These are phyloP conservation scores for Sylvia atricapilla DNA, from an alignment of 2,113 vertebrate genomes.

Conservation along the genomic window DNA sequence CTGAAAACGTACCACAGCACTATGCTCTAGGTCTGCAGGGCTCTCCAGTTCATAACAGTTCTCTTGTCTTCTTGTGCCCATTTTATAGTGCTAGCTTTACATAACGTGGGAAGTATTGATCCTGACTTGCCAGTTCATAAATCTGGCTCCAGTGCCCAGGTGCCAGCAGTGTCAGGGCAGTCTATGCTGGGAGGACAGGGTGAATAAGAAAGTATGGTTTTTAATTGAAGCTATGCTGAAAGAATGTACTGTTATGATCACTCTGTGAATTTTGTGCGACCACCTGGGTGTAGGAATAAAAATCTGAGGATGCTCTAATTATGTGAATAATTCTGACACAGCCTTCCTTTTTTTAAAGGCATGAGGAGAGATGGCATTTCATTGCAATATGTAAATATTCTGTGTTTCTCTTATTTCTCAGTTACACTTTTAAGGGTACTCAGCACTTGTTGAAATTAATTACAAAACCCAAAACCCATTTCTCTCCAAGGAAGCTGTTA, in stretches of 20 bases:
- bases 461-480: not conserved
- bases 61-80: not conserved
- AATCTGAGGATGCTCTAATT: not conserved
- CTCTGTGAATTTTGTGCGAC: fast-evolving
- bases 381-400: not conserved
- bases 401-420: not conserved
- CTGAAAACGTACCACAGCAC: not conserved
- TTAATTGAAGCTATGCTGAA: not conserved
- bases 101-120: not conserved
- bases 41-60: not conserved
- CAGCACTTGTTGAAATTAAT: not conserved
- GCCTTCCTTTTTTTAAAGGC: not conserved
- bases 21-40: not conserved
- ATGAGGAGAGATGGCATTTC: not conserved
- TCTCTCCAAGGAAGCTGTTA: not conserved
- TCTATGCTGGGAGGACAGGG: not conserved
- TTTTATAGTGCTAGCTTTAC: not conserved
- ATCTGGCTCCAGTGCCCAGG: not conserved
- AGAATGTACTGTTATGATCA: not conserved
- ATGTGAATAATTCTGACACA: not conserved
- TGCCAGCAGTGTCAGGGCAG: not conserved
- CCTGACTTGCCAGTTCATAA: not conserved
- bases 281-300: not conserved
- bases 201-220: not conserved
- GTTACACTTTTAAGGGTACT: not conserved